A percentile compares a stretch with the other conserved stretches of the same genome.
These are phyloP conservation scores for Lipotes vexillifer DNA, from an alignment of 2,113 vertebrate species.

Conservation along the genomic window DNA sequence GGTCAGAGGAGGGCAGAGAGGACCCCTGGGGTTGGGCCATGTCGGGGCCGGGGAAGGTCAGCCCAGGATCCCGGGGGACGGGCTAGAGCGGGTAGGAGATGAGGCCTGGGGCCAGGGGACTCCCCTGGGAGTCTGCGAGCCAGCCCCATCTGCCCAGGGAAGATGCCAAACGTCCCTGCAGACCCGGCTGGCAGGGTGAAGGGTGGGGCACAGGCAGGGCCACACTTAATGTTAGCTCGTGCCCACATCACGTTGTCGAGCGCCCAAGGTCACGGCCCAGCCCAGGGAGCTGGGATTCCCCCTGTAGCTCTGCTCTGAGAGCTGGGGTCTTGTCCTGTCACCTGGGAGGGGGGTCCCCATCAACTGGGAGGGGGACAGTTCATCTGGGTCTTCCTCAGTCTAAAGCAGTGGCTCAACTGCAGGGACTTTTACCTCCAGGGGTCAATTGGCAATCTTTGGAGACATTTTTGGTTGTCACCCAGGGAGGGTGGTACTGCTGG, in stretches of 20 bases:
- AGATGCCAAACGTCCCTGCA: background rate
- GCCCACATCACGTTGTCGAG: fast-evolving
- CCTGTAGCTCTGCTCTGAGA: background rate
- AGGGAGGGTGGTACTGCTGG: fast-evolving
- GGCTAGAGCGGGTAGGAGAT: background rate
- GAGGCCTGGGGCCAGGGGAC: fast-evolving
- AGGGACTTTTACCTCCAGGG: no score
- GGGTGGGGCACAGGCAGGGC: fast-evolving
- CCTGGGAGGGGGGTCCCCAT: background rate
- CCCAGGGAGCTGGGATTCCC: background rate
- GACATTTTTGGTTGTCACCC: background rate
- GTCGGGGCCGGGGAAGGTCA: background rate
- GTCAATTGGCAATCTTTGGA: background rate
- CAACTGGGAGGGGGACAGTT: fast-evolving
- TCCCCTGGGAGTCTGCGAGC: background rate
- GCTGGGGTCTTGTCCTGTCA: fast-evolving
- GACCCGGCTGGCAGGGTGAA: fast-evolving
- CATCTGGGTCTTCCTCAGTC: background rate
- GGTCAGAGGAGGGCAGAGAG: background rate
- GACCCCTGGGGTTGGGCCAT: background rate
- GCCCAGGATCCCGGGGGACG: fast-evolving
- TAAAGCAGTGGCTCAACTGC: background rate
- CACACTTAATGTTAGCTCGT: fast-evolving
- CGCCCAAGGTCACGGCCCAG: fast-evolving
- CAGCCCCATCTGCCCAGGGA: background rate